phyloP scores from a whole-genome alignment of 2,797 vertebrate species.

The Gallinago nigripennis region DNA sequence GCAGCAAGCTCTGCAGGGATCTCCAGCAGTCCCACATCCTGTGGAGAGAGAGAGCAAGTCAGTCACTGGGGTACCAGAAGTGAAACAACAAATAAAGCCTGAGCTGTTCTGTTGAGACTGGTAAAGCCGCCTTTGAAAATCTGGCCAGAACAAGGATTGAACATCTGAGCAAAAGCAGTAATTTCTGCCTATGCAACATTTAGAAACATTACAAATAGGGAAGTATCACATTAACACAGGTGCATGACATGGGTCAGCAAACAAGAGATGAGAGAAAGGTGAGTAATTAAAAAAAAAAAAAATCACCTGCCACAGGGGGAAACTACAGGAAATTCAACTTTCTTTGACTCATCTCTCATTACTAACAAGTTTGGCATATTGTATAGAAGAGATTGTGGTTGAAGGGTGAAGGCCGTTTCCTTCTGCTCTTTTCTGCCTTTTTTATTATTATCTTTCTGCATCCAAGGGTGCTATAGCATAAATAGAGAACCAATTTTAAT shows the following conservation, averaged over 20 bases:
- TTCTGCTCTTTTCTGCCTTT: background rate
- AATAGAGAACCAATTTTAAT: background rate
- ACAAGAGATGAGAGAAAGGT: background rate
- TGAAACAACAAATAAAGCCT: background rate
- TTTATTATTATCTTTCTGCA: background rate
- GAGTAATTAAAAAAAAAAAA: background rate
- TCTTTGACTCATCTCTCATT: background rate
- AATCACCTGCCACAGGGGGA: background rate
- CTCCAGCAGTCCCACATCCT: slow-evolving; percentile 91
- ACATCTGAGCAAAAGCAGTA: background rate
- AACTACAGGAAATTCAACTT: background rate
- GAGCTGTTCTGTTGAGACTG: background rate
- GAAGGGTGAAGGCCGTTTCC: background rate
- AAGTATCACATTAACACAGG: background rate
- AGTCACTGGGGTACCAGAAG: background rate
- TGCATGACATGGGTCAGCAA: background rate
- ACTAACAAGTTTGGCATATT: background rate
- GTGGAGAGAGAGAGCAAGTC: background rate
- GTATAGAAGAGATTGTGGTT: background rate
- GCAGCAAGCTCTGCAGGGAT: slow-evolving; percentile 91
- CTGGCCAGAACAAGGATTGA: background rate
- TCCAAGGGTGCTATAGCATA: background rate
- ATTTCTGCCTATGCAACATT: background rate
- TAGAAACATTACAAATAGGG: background rate
- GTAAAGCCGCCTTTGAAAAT: background rate